Evolutionary conservation across 2,888 invertebrate species (phyloP).

Genomic region (Troilus luridus): DNA sequence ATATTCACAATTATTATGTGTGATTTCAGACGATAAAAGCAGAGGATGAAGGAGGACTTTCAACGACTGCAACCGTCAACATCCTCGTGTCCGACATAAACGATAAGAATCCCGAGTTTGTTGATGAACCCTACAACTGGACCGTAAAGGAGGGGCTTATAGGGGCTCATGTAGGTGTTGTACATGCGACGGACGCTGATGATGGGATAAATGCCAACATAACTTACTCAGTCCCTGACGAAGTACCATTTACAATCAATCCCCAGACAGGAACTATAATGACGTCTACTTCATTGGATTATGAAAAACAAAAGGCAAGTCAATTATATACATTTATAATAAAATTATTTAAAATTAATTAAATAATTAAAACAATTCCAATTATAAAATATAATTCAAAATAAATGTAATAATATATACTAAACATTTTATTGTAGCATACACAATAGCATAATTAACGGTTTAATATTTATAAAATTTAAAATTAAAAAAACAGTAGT

Average conservation of each 20-base stretch:
- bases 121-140: conserved; percentile 85
- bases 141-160: conserved; percentile 82
- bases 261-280: conserved; percentile 84
- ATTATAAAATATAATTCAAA: too few relatives aligned
- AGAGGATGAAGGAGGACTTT: conserved; percentile 86
- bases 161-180: conserved; percentile 79
- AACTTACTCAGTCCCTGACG: conserved; percentile 83
- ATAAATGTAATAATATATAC: too few relatives aligned
- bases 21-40: conserved; percentile 81
- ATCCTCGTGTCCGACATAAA: conserved; percentile 93
- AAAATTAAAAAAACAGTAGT: too few relatives aligned
- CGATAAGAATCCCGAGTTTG: conserved; percentile 91
- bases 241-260: conserved; percentile 85
- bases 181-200: conserved; percentile 88
- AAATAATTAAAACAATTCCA: too few relatives aligned
- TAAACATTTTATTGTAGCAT: too few relatives aligned
- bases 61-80: conserved; percentile 87
- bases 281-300: conserved; percentile 83
- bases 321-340: background rate
- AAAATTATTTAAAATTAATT: background rate
- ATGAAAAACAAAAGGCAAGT: conserved; percentile 82
- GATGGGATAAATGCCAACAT: conserved; percentile 88
- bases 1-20: background rate
- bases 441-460: too few relatives aligned
- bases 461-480: too few relatives aligned